These are phyloP conservation scores for Axis porcinus DNA, from an alignment of 2,113 vertebrate species.

Conservation along the genomic window DNA sequence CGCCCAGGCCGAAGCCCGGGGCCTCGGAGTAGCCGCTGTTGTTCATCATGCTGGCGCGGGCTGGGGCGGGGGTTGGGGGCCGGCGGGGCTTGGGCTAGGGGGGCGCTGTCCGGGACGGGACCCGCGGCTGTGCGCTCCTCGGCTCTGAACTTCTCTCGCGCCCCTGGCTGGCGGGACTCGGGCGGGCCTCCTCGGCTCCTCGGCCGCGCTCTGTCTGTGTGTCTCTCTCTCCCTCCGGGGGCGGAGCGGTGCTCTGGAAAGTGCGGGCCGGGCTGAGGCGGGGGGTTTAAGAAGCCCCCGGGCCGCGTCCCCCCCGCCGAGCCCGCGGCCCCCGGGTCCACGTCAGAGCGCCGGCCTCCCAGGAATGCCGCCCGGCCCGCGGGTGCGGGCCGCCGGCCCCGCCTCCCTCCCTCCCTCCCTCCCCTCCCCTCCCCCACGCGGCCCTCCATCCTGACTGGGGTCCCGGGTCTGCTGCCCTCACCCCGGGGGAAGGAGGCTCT, in stretches of 20 bases:
- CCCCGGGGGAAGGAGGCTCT: fast-evolving
- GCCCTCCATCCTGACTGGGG: background rate
- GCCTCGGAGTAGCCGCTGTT: constrained; percentile 69
- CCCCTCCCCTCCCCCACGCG: constrained; percentile 20
- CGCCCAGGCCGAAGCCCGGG: constrained; percentile 63
- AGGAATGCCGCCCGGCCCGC: constrained; percentile 83
- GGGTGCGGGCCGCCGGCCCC: constrained; percentile 59
- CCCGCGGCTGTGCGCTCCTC: background rate
- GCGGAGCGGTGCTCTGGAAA: constrained; percentile 66
- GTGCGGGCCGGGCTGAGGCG: constrained; percentile 43
- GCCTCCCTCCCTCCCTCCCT: constrained; percentile 22
- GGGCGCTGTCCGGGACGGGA: background rate
- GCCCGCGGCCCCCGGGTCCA: constrained; percentile 64
- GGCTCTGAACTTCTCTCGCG: background rate
- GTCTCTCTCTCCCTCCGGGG: constrained; percentile 33
- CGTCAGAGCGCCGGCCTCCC: constrained; percentile 87
- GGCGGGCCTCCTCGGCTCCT: constrained; percentile 25
- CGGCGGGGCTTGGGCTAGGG: background rate
- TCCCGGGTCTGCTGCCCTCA: background rate
- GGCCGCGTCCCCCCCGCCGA: constrained; percentile 35
- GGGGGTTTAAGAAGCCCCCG: constrained; percentile 73
- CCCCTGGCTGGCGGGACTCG: constrained; percentile 26
- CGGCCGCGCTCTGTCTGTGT: background rate
- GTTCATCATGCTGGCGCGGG: constrained; percentile 65
- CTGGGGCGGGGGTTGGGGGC: background rate